A percentile compares a stretch with the other conserved stretches of the same genome.
phyloP scores from a whole-genome alignment of 2,113 vertebrate species.

The Merops nubicus region DNA sequence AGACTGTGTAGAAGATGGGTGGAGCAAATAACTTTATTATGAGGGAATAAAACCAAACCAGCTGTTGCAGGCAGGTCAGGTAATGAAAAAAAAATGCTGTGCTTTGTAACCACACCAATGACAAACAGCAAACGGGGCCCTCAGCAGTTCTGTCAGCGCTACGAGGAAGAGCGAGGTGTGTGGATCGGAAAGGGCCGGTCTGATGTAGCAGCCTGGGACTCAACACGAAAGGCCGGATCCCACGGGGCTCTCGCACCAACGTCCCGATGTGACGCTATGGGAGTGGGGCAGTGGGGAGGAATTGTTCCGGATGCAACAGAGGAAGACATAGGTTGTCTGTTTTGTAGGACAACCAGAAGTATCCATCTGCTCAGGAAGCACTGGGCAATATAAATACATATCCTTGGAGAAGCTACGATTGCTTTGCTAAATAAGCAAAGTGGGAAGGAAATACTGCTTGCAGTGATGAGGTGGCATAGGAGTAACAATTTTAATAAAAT shows the following conservation, averaged over 20 bases:
- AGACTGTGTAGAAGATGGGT: background rate
- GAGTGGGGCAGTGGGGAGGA: fast-evolving
- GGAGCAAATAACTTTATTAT: background rate
- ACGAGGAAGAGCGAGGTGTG: fast-evolving
- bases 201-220: background rate
- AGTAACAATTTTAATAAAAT: background rate
- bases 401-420: background rate
- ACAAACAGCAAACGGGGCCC: background rate
- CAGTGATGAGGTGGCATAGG: background rate
- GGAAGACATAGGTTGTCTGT: fast-evolving
- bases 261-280: too few relatives aligned
- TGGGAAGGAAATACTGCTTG: background rate
- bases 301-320: background rate
- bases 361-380: fast-evolving
- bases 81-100: background rate
- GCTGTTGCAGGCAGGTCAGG: background rate
- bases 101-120: background rate
- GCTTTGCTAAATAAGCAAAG: background rate
- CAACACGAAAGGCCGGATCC: background rate
- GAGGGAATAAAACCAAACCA: background rate
- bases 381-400: fast-evolving
- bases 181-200: fast-evolving
- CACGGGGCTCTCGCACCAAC: fast-evolving
- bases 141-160: background rate
- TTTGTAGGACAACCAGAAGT: background rate